Evolutionary conservation across 2,113 vertebrate species (phyloP), one percentile per base, ranked within the genome.

Genomic region (Leucopsar rothschildi): DNA sequence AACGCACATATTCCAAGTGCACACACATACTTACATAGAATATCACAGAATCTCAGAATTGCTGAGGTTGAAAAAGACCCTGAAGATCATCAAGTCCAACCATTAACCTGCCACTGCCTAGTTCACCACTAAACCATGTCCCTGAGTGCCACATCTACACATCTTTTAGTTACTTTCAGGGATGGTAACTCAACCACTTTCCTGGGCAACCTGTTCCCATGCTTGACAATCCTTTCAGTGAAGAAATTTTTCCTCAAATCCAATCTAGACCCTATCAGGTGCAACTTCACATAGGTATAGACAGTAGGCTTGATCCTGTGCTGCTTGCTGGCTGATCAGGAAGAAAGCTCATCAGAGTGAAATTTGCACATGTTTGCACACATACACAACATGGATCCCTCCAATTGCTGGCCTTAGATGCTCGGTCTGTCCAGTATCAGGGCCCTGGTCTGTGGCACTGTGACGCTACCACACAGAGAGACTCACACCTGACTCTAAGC

Each of bases 181-280:
- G 11, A 68, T 27, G 27, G 37, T 5, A 11, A 77, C 72, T 86
- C 53, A 60, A 15, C 9, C 21, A 37, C 31, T 44, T 68, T 59
- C 21, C 53, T 59, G 27, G 7, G 37, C 17, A 77, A 33, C 44
- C 31, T 52, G 6, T 59, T 44, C 10, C 44, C 37, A 27, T 44
- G 17, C 17, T 60, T 59, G 37, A 33, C 27, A 86, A 50, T 6
- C 17, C 37, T 23, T 60, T 25, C 11, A 44, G 11, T 22, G 53
- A 59, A 50, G 17, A 35, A 50, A 37, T 37, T 27, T 68, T 60
- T 44, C 63, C 53, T 68, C 44, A 68, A 77, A 68, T 17, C 17
- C 31, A 50, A 15, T 50, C 31, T 68, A 44, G 65, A 50, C 5
- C 11, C 7, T 21, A 0, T 0, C 31, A 59, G 25, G 11, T 3